A percentile compares a stretch with the other conserved stretches of the same genome.
These are phyloP conservation scores for Anableps anableps DNA, from an alignment of 2,797 vertebrate genomes.

Conservation along the genomic window DNA sequence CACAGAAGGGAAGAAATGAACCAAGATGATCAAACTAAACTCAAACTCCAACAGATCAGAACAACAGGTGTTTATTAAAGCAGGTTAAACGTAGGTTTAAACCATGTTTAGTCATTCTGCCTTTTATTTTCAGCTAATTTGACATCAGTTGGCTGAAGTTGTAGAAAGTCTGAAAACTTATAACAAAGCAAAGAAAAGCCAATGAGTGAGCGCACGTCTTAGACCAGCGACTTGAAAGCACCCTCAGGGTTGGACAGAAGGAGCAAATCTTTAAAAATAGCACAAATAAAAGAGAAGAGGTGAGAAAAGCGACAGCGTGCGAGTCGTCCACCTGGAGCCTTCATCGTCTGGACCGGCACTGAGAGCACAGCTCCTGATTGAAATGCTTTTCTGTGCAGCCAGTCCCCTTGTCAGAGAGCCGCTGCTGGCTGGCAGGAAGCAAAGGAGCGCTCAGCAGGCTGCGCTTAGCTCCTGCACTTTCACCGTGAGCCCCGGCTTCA, in stretches of 20 bases:
- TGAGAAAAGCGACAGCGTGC: slow-evolving; percentile 32
- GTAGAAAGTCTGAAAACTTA: background rate
- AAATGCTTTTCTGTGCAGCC: slow-evolving; percentile 44
- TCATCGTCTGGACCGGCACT: slow-evolving; percentile 39
- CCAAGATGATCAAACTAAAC: background rate
- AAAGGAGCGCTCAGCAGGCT: slow-evolving; percentile 35
- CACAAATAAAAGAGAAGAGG: slow-evolving; percentile 29
- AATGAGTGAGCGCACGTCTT: background rate
- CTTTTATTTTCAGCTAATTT: background rate
- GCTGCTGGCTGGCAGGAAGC: slow-evolving; percentile 38
- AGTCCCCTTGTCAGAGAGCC: slow-evolving; percentile 50
- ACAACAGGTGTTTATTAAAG: background rate
- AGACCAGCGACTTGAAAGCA: background rate
- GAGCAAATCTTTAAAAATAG: slow-evolving; percentile 15
- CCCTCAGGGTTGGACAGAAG: slow-evolving; percentile 11
- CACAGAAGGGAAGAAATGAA: background rate
- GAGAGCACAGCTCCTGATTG: slow-evolving; percentile 41
- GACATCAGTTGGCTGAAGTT: background rate
- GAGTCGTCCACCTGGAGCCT: slow-evolving; percentile 28
- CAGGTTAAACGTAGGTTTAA: background rate
- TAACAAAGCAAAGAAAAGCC: background rate
- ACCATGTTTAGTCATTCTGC: background rate
- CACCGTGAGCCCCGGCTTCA: background rate
- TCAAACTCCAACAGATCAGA: background rate
- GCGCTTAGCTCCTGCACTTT: slow-evolving; percentile 3